A percentile compares a stretch with the other conserved stretches of the same genome.
These are phyloP conservation scores for Oxygymnocypris stewartii DNA, from an alignment of 2,113 vertebrate genomes.

Conservation along the genomic window DNA sequence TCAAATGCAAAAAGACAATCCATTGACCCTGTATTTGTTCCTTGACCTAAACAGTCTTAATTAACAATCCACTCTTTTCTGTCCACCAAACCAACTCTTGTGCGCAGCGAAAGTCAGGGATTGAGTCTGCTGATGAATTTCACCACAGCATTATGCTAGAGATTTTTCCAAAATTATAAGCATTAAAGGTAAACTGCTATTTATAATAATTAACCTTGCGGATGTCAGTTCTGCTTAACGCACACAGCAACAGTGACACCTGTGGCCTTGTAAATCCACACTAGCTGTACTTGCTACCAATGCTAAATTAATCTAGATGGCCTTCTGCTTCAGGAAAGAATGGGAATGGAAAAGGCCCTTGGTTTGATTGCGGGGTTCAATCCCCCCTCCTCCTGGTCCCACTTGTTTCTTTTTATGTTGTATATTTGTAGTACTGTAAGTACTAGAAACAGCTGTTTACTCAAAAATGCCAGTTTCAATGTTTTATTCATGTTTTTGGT, in stretches of 20 bases:
- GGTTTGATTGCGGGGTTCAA: neutral
- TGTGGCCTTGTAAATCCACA: neutral
- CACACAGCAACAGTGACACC: constrained; percentile 20
- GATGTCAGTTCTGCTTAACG: constrained; percentile 25
- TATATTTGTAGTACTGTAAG: neutral
- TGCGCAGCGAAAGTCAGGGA: constrained; percentile 41
- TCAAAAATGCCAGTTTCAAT: neutral
- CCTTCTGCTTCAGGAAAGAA: neutral
- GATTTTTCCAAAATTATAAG: constrained; percentile 52
- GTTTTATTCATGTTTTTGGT: constrained; percentile 26
- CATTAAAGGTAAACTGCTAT: constrained; percentile 40
- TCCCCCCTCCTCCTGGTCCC: neutral
- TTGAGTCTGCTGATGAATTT: constrained; percentile 47
- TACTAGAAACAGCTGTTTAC: constrained; percentile 10
- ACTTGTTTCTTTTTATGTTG: neutral
- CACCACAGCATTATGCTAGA: constrained; percentile 36
- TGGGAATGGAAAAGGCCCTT: constrained; percentile 11
- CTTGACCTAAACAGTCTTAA: constrained; percentile 50
- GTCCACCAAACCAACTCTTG: constrained; percentile 28
- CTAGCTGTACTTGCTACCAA: neutral
- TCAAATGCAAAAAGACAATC: constrained; percentile 39
- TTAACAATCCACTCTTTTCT: constrained; percentile 40
- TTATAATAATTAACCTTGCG: constrained; percentile 49
- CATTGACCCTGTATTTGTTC: constrained; percentile 22
- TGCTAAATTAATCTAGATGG: neutral